Conservation (phyloP, 1,140 invertebrate genomes). For the Lasaia peninsularis region DNA sequence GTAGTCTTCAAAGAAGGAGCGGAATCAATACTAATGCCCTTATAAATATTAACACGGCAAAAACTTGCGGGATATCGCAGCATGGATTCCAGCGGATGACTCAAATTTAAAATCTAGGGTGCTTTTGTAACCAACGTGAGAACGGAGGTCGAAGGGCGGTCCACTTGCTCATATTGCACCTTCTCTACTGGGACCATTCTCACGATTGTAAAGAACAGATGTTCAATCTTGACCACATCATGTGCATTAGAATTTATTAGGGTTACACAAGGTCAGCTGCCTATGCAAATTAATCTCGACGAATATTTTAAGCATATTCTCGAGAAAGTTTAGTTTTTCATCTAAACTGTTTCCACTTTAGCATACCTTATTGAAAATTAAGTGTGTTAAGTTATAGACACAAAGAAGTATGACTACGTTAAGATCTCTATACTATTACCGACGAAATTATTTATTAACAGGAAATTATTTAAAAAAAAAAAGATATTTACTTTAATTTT, state of each 20-base stretch:
- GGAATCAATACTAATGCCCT: slow-evolving; percentile 73
- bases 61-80: slow-evolving; percentile 40
- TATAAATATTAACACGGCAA: slow-evolving; percentile 63
- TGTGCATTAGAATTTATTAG: slow-evolving; percentile 71
- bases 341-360: neutral
- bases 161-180: slow-evolving; percentile 69
- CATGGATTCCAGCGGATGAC: slow-evolving; percentile 51
- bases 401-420: too few species aligned
- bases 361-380: neutral
- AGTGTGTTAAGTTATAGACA: neutral
- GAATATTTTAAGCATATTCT: slow-evolving; percentile 23
- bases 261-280: slow-evolving; percentile 63
- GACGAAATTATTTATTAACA: too few species aligned
- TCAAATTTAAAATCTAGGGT: slow-evolving; percentile 69
- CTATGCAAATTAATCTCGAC: slow-evolving; percentile 53
- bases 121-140: slow-evolving; percentile 62
- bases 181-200: slow-evolving; percentile 54
- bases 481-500: too few species aligned
- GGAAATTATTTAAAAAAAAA: too few species aligned
- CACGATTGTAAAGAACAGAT: slow-evolving; percentile 58
- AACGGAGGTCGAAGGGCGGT: slow-evolving; percentile 62
- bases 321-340: slow-evolving; percentile 40
- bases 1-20: slow-evolving; percentile 57
- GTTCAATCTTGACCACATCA: slow-evolving; percentile 46
- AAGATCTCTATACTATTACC: too few species aligned